Percentiles rank a stretch among this genome's conserved stretches.
phyloP scores from a whole-genome alignment of 2,797 vertebrate species.

The Florisuga fusca region DNA sequence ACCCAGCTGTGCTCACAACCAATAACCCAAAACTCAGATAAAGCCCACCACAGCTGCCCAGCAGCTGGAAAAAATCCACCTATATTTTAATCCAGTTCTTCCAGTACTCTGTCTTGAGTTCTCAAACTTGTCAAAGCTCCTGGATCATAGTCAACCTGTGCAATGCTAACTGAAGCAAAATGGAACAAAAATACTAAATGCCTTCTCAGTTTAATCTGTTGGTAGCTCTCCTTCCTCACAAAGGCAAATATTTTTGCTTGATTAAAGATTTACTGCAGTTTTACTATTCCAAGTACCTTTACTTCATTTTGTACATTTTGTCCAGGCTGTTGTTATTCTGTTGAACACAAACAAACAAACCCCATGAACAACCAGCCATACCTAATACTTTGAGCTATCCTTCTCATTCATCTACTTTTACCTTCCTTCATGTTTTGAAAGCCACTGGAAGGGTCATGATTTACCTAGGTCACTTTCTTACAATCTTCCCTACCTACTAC shows the following conservation, averaged over 20 bases:
- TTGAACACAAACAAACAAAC: not conserved
- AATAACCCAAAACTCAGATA: not conserved
- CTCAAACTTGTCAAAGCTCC: not conserved
- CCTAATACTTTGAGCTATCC: not conserved
- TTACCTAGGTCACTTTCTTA: not conserved
- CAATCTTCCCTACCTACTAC: not conserved
- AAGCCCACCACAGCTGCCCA: not conserved
- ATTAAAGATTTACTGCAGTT: not conserved
- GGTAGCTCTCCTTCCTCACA: not conserved
- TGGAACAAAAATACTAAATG: not conserved
- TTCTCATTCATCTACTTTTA: not conserved
- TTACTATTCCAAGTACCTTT: not conserved
- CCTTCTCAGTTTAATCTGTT: not conserved
- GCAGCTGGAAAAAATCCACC: not conserved
- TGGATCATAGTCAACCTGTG: not conserved
- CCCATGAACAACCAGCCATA: not conserved
- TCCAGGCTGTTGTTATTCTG: not conserved
- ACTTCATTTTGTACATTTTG: not conserved
- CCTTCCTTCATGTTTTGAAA: not conserved
- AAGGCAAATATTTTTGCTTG: not conserved
- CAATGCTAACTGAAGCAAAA: not conserved
- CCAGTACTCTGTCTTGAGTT: not conserved
- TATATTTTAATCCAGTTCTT: not conserved
- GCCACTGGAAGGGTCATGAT: not conserved
- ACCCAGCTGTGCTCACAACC: too few relatives aligned